Evolutionary conservation across 2,797 vertebrate species (phyloP).

Genomic region (Vireo griseus): DNA sequence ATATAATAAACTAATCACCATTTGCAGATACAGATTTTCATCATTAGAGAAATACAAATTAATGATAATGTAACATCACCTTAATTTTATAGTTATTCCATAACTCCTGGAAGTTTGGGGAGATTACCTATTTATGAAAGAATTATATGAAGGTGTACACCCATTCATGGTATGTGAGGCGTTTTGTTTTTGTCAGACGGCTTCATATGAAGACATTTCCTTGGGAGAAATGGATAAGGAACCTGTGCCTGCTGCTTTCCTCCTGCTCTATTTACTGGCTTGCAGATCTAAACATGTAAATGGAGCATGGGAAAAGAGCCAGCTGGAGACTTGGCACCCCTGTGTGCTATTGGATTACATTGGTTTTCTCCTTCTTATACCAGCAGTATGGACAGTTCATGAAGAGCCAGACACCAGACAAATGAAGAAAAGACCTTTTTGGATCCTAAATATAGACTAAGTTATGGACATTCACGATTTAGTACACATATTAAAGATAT

Average conservation of each 20-base stretch:
- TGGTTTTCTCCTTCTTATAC: background rate
- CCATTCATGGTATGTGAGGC: accelerated
- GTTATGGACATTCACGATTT: background rate
- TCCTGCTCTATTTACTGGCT: background rate
- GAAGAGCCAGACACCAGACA: background rate
- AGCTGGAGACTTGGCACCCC: background rate
- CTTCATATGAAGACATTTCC: background rate
- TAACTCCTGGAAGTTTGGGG: background rate
- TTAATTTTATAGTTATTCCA: background rate
- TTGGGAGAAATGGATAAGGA: background rate
- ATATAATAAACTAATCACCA: background rate
- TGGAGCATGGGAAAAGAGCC: background rate
- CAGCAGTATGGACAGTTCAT: background rate
- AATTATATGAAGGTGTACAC: background rate
- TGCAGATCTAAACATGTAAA: background rate
- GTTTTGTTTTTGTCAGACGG: background rate
- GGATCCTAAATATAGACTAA: background rate
- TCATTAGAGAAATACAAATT: background rate
- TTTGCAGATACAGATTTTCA: background rate
- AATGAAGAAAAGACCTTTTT: background rate
- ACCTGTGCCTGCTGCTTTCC: background rate
- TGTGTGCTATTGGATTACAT: background rate
- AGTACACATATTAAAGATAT: background rate
- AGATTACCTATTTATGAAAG: background rate
- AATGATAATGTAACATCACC: background rate